Base-by-base conservation (phyloP, 2,888 invertebrate species). In the Tigriopus californicus region DNA sequence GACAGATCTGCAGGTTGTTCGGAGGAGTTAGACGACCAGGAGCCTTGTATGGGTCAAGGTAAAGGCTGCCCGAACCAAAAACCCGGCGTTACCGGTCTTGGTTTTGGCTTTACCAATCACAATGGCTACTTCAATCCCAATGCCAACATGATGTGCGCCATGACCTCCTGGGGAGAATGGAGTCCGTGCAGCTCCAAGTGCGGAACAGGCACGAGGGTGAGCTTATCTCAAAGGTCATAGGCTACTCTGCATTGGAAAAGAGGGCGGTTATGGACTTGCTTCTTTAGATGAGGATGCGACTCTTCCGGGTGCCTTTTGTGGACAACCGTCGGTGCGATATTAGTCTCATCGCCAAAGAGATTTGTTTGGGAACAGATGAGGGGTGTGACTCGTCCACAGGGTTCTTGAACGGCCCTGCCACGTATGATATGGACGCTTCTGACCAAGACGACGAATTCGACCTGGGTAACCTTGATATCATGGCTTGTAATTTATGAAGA, bases 121-220 rank as follows among this genome's bases (percentile, higher is more conserved):
- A 55, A 58, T 22, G 60, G 59, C 42, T 62, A 63, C 41, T 25
- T 25, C 20, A 58, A 52, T 5, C 25, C 24, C 15, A 40, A 58
- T 24, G 25, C 44, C 13, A 41, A 8, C 20, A 33, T 33, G 33
- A 33, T 33, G 33, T 41, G 12, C 22, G 42, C n/a, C 41, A 61
- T 25, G 48, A 56, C 24, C 55, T 55, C 4, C 62, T 63, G 49
- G 74, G 73, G 3, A 65, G 67, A 3, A 79, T 82, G 62, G 80
- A 81, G 84, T 1, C 80, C 85, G 1, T 89, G 89, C 69, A 79
- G 83, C 13, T 79, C 80, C 25, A 77, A 79, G 0, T 90, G 89
- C 69, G 88, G 86, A 1, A 80, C 80, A 64, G 88, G 33, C 8
- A 33, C 33, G 4, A 33, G 33, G 33, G 33, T 33, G 33, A 33